phyloP scores from a whole-genome alignment of 2,797 vertebrate genomes.

The Chiroxiphia lanceolata region DNA sequence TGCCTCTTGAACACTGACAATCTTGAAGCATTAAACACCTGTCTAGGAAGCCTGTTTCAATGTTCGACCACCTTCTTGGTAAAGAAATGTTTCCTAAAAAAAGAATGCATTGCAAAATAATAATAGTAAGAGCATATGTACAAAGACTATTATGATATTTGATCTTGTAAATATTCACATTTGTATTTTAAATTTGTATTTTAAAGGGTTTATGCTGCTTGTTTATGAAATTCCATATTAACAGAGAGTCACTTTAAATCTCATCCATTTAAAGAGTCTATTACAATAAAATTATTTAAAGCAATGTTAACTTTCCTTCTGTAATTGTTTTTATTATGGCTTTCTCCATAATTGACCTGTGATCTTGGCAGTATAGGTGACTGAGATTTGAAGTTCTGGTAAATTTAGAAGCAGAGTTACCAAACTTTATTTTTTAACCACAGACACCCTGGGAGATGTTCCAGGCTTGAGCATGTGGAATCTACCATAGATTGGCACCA shows the following conservation, averaged over 20 bases:
- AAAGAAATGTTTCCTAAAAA: not conserved
- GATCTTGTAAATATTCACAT: not conserved
- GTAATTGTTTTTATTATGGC: not conserved
- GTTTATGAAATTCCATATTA: not conserved
- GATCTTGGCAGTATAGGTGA: not conserved
- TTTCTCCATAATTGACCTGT: not conserved
- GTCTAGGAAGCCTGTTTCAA: not conserved
- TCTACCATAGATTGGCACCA: not conserved
- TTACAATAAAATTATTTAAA: not conserved
- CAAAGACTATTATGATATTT: not conserved
- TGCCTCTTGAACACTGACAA: not conserved
- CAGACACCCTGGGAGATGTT: not conserved
- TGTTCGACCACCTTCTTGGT: not conserved
- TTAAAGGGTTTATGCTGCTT: not conserved
- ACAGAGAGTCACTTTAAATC: not conserved
- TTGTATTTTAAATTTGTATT: not conserved
- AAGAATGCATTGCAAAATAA: not conserved
- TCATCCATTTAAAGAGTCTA: not conserved
- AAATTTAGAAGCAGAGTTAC: not conserved
- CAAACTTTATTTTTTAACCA: not conserved
- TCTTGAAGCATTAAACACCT: fast-evolving
- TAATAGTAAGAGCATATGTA: not conserved
- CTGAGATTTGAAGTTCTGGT: not conserved
- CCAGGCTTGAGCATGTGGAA: not conserved
- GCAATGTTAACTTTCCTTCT: not conserved